Conservation (phyloP, 2,888 invertebrate species). For the Drosophila setosimentum region DNA sequence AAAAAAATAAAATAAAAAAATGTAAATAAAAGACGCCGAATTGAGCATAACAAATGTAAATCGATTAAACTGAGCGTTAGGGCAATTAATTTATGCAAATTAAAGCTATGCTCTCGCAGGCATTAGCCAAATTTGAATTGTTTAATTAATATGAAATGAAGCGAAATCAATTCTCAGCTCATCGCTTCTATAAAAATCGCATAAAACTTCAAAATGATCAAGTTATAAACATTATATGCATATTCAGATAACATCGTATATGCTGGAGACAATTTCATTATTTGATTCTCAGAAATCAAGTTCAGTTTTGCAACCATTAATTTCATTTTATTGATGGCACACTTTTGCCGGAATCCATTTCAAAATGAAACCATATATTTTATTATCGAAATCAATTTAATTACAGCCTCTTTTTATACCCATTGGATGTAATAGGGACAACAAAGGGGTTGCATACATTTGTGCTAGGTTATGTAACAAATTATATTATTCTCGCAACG, state of each 20-base stretch:
- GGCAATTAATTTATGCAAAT: conserved; percentile 47
- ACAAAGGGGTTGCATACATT: neutral
- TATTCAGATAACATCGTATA: conserved; percentile 14
- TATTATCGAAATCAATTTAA: conserved; percentile 20
- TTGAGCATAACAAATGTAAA: conserved; percentile 68
- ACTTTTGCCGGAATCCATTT: conserved; percentile 42
- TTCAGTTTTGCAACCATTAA: conserved; percentile 45
- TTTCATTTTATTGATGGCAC: conserved; percentile 52
- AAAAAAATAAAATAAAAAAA: conserved; percentile 21
- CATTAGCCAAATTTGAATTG: conserved; percentile 49
- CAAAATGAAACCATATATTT: conserved; percentile 40
- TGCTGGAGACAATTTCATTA: conserved; percentile 21
- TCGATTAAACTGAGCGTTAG: conserved; percentile 52
- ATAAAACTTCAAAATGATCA: conserved; percentile 47
- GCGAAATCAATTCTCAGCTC: conserved; percentile 49
- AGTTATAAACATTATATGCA: conserved; percentile 54
- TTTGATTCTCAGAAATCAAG: conserved; percentile 41
- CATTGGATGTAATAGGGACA: neutral
- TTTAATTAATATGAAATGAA: conserved; percentile 62
- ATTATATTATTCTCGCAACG: neutral
- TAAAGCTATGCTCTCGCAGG: conserved; percentile 47
- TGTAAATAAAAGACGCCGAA: conserved; percentile 40
- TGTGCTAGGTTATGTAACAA: neutral
- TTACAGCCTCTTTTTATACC: conserved; percentile 14
- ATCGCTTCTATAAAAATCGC: conserved; percentile 26